Percentiles rank a stretch among this genome's conserved stretches.
phyloP scores from a whole-genome alignment of 2,113 vertebrate genomes.

The Cavia porcellus region DNA sequence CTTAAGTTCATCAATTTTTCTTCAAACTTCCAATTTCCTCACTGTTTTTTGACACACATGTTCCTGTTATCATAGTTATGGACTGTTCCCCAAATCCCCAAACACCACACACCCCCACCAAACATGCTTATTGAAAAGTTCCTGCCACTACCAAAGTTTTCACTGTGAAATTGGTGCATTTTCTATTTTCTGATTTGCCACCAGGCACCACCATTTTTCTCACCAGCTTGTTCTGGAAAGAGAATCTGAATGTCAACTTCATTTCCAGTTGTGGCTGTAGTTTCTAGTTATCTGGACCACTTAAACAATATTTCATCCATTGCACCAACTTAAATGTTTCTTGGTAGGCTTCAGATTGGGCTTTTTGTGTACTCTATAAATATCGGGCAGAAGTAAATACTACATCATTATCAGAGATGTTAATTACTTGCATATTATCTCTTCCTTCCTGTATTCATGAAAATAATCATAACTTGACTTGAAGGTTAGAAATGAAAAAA shows the following conservation, averaged over 20 bases:
- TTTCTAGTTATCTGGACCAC: conserved; percentile 5
- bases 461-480: conserved; percentile 2
- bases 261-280: background rate
- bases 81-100: background rate
- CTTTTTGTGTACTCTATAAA: background rate
- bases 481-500: background rate
- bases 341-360: background rate
- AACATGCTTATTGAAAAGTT: background rate
- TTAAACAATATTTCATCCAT: background rate
- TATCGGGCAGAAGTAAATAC: background rate
- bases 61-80: background rate
- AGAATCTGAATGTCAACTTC: background rate
- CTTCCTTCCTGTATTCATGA: background rate
- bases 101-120: background rate
- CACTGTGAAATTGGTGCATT: background rate
- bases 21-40: background rate
- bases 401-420: background rate
- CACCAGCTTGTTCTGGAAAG: background rate
- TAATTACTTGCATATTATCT: background rate
- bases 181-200: background rate
- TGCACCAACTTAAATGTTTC: background rate
- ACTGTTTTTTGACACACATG: background rate
- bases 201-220: background rate
- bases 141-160: background rate
- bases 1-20: background rate